phyloP scores from a whole-genome alignment of 2,888 invertebrate species.

The Cheilosia scutellata region DNA sequence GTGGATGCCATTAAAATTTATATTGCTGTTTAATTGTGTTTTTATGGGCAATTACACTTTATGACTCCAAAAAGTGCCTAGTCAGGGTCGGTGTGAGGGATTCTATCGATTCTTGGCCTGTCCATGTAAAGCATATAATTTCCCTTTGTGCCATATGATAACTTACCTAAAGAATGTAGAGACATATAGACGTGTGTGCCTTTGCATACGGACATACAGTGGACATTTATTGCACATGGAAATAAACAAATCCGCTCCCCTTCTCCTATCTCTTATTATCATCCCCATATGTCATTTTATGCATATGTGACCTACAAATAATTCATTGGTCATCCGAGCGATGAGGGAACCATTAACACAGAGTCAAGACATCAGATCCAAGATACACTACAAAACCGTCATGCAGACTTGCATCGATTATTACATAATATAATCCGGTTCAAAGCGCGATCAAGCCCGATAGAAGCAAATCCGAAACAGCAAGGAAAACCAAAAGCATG shows the following conservation, averaged over 20 bases:
- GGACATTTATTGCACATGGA: conserved; percentile 8
- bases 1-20: too few relatives aligned
- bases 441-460: conserved; percentile 67
- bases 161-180: too few relatives aligned
- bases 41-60: too few relatives aligned
- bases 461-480: conserved; percentile 37
- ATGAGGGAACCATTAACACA: conserved; percentile 75
- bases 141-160: too few relatives aligned
- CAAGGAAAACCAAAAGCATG: conserved; percentile 26
- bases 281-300: background rate
- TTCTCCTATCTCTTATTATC: background rate
- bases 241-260: conserved; percentile 9
- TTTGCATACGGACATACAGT: background rate
- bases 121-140: too few relatives aligned
- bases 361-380: conserved; percentile 37
- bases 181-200: background rate
- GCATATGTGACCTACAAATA: conserved; percentile 81
- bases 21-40: too few relatives aligned
- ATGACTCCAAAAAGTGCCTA: too few relatives aligned
- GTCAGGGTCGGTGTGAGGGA: too few relatives aligned
- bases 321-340: conserved; percentile 82
- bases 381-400: conserved; percentile 35
- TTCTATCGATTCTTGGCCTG: too few relatives aligned
- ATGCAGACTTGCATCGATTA: conserved; percentile 64
- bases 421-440: conserved; percentile 71